phyloP scores from a whole-genome alignment of 2,797 vertebrate species.

The Cyprinodon diabolis region DNA sequence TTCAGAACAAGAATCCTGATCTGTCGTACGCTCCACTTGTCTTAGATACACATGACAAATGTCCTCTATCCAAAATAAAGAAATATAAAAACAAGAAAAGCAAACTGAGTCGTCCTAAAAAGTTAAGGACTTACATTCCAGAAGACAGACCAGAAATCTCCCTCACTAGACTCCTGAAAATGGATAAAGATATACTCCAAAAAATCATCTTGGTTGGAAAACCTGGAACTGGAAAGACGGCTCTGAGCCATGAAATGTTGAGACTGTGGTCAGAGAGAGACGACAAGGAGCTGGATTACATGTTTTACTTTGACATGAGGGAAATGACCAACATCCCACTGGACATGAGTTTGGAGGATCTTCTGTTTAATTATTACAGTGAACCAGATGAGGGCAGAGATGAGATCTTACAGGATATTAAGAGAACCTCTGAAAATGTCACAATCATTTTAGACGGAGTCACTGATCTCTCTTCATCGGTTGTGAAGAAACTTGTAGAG shows the following conservation, averaged over 20 bases:
- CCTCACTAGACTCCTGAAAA: constrained; percentile 27
- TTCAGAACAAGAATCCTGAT: constrained; percentile 19
- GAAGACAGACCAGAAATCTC: constrained; percentile 1
- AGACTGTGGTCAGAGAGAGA: constrained; percentile 39
- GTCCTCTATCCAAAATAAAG: constrained; percentile 18
- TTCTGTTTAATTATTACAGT: constrained; percentile 25
- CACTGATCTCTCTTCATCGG: background rate
- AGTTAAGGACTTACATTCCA: constrained; percentile 22
- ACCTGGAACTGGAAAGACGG: constrained; percentile 51
- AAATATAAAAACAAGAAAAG: too few species aligned
- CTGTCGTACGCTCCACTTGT: constrained; percentile 34
- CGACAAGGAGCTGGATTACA: constrained; percentile 26
- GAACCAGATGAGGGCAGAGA: constrained; percentile 37
- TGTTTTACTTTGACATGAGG: constrained; percentile 57
- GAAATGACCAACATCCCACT: background rate
- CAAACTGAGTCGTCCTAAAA: constrained; percentile 12
- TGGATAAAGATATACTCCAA: background rate
- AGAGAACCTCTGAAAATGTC: constrained; percentile 17
- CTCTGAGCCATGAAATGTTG: constrained; percentile 24
- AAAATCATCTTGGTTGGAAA: constrained; percentile 50
- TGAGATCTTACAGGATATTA: constrained; percentile 32
- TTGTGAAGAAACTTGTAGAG: background rate
- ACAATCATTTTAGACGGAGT: constrained; percentile 29
- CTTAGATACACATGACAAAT: constrained; percentile 10
- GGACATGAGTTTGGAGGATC: constrained; percentile 15